phyloP scores from a whole-genome alignment of 1,140 invertebrate species.

The Zaprionus taronus region DNA sequence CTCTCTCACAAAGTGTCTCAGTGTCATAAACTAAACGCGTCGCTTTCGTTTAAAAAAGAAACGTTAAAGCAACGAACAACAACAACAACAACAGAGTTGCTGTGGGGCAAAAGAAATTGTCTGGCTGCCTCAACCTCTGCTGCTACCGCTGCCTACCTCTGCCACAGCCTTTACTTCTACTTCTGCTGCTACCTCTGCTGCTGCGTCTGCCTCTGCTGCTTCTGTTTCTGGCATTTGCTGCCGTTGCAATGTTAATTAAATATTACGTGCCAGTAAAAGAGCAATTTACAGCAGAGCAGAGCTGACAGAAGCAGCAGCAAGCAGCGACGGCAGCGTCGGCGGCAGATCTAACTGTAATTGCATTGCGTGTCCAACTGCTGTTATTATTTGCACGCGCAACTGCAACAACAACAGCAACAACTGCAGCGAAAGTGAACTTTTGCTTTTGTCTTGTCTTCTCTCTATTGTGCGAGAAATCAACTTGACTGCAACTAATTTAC shows the following conservation, averaged over 20 bases:
- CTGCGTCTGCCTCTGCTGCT: not conserved
- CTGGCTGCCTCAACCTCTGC: slow-evolving; percentile 11
- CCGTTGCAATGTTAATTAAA: slow-evolving; percentile 73
- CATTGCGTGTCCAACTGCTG: slow-evolving; percentile 71
- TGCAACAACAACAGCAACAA: slow-evolving; percentile 33
- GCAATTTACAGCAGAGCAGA: slow-evolving; percentile 60
- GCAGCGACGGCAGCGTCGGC: slow-evolving; percentile 23
- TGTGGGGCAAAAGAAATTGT: slow-evolving; percentile 64
- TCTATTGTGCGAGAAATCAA: slow-evolving; percentile 41
- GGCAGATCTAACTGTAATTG: slow-evolving; percentile 72
- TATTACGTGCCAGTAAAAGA: slow-evolving; percentile 73
- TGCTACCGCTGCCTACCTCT: not conserved
- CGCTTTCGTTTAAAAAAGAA: slow-evolving; percentile 76
- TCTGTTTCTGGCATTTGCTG: slow-evolving; percentile 35
- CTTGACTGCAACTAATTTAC: slow-evolving; percentile 68
- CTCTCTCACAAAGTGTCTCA: slow-evolving; percentile 42
- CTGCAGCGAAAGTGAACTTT: slow-evolving; percentile 77
- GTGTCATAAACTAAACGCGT: slow-evolving; percentile 77
- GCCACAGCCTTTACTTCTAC: not conserved
- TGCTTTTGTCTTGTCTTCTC: slow-evolving; percentile 59
- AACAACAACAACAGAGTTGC: slow-evolving; percentile 26
- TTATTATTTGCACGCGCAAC: slow-evolving; percentile 61
- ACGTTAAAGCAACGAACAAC: slow-evolving; percentile 43
- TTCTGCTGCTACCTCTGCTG: slow-evolving; percentile 8
- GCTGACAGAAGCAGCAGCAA: slow-evolving; percentile 25